These are phyloP conservation scores for Mycogona germanica DNA, from an alignment of 2,888 invertebrate species.

Conservation along the genomic window DNA sequence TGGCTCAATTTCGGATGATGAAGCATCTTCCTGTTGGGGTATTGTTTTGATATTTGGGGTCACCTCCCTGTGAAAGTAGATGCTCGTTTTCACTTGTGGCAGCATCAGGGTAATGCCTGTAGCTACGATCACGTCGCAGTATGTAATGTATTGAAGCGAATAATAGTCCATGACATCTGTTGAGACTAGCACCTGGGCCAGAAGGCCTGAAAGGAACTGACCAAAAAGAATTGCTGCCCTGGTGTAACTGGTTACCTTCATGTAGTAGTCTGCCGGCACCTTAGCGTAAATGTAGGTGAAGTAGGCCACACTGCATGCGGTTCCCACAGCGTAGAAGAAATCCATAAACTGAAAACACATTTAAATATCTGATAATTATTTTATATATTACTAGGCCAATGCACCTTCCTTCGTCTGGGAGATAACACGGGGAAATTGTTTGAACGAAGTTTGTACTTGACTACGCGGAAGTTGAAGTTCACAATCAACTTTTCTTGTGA, in stretches of 20 bases:
- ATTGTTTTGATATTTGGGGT: too few species aligned
- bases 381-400: too few species aligned
- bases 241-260: conserved; percentile 71
- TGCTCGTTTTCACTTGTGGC: conserved; percentile 55
- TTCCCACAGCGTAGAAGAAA: conserved; percentile 67
- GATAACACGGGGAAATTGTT: too few species aligned
- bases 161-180: conserved; percentile 52
- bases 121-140: conserved; percentile 55
- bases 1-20: conserved; percentile 13
- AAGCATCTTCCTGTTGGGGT: too few species aligned
- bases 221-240: conserved; percentile 69
- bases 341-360: conserved; percentile 41
- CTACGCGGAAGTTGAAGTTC: too few species aligned
- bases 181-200: conserved; percentile 60
- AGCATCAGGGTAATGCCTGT: conserved; percentile 61
- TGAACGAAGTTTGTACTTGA: too few species aligned
- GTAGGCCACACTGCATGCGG: conserved; percentile 85
- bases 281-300: conserved; percentile 89
- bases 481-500: too few species aligned
- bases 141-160: conserved; percentile 65
- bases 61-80: conserved; percentile 64
- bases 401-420: too few species aligned
- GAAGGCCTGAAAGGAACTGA: conserved; percentile 57
- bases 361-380: too few species aligned
- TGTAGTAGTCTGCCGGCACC: conserved; percentile 60